These are phyloP conservation scores for Crematogaster levior DNA, from an alignment of 2,888 invertebrate genomes.

Conservation along the genomic window DNA sequence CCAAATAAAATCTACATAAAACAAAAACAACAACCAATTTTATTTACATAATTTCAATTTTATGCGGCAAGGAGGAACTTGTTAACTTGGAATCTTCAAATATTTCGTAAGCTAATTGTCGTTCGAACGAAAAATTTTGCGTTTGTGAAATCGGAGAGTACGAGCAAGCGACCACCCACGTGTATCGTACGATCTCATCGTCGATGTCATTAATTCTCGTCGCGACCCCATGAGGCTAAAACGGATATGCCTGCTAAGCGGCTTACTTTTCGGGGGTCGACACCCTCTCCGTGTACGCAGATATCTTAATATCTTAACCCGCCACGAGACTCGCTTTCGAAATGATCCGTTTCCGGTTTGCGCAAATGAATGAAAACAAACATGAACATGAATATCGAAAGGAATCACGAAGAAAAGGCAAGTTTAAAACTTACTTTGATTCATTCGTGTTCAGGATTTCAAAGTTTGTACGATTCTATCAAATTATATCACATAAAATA, in stretches of 20 bases:
- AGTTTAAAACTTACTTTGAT: background rate
- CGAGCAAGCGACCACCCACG: slow-evolving; percentile 68
- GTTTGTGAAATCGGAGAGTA: slow-evolving; percentile 39
- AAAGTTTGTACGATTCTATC: background rate
- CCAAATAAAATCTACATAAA: background rate
- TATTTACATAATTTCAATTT: background rate
- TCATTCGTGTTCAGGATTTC: background rate
- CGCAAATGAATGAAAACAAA: slow-evolving; percentile 16
- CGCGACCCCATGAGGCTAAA: slow-evolving; percentile 64
- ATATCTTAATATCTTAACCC: slow-evolving; percentile 64
- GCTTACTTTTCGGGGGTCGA: slow-evolving; percentile 68
- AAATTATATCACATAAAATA: background rate
- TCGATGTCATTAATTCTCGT: slow-evolving; percentile 44
- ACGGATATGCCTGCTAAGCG: slow-evolving; percentile 72
- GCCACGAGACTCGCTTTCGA: slow-evolving; percentile 44
- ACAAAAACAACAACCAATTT: background rate
- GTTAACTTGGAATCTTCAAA: background rate
- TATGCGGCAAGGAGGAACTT: background rate
- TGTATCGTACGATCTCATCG: slow-evolving; percentile 7
- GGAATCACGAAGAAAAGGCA: background rate
- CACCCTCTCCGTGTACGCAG: slow-evolving; percentile 66
- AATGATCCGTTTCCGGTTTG: slow-evolving; percentile 45
- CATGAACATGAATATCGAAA: background rate
- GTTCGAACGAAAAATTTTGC: background rate
- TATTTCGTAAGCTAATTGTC: background rate